Evolutionary conservation across 2,797 vertebrate species (phyloP), one percentile per base, ranked within the genome.

Genomic region (Chaetodon trifasciatus): DNA sequence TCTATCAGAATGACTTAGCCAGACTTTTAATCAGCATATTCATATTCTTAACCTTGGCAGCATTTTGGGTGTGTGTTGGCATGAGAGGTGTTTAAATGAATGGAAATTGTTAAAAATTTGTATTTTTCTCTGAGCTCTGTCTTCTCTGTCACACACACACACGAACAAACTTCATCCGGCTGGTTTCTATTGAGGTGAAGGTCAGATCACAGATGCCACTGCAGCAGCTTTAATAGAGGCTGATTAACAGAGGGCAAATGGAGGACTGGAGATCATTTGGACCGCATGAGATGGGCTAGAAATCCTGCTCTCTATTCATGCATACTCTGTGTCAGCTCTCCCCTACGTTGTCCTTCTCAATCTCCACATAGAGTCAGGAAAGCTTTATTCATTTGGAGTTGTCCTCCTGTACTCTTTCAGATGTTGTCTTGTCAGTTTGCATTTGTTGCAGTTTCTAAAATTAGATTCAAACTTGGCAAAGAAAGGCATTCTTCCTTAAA

Each of bases 181-280:
- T 88, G 85, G 49, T 84, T 86, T 82, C 72, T 65, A 64, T 82
- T 61, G 84, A 39, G 80, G 84, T 82, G 82, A 83, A 88, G 86
- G 86, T 92, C 85, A 85, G 72, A 81, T 76, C 74, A 16, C 85
- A 85, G 81, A 89, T 87, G 89, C 78, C 76, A 76, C 42, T 85
- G 70, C 75, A 82, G 76, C 32, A 0, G 63, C 60, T 88, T 71
- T 81, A 83, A 86, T 86, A 66, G 77, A 86, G 75, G 82, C 79
- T 85, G 79, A 91, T 90, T 82, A 83, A 53, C 24, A 44, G 23
- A 64, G 61, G 63, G 83, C 81, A 47, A 74, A 79, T 17, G 70
- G 68, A 83, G 69, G 75, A 52, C 76, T 89, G 79, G 76, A 88
- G 87, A 81, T 80, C 46, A 74, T 88, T 85, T 80, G 40, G 63